A percentile compares a stretch with the other conserved stretches of the same genome.
Evolutionary conservation across 2,797 vertebrate genomes (phyloP).

Genomic region (Pelobates cultripes): DNA sequence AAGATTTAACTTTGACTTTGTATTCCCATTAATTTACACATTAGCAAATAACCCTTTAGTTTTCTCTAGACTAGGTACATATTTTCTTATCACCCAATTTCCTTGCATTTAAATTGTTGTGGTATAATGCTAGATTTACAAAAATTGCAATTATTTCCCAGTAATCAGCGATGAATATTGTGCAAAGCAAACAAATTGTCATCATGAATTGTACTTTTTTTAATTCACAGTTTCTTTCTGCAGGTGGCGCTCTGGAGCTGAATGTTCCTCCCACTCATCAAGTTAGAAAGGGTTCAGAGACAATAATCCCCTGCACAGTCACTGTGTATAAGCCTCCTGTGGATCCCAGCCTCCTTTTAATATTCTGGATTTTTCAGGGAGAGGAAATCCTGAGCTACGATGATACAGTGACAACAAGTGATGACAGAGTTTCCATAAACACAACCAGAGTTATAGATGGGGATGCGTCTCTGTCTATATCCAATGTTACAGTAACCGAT

Average conservation of each 20-base stretch:
- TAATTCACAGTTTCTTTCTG: neutral
- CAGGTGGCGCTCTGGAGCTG: conserved; percentile 14
- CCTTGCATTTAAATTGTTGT: too few relatives aligned
- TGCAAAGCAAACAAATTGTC: too few relatives aligned
- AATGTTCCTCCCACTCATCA: neutral
- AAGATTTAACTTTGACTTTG: too few relatives aligned
- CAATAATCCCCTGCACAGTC: conserved; percentile 28
- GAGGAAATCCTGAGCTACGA: neutral
- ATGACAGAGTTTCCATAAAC: neutral
- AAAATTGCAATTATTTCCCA: too few relatives aligned
- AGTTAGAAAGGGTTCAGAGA: conserved; percentile 5
- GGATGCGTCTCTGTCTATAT: neutral
- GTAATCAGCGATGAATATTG: too few relatives aligned
- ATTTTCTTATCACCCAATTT: too few relatives aligned
- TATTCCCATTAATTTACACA: too few relatives aligned
- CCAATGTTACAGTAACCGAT: neutral
- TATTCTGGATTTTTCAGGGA: conserved; percentile 28
- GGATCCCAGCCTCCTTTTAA: neutral
- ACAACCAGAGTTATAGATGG: neutral
- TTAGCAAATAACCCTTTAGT: too few relatives aligned
- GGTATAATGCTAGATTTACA: too few relatives aligned
- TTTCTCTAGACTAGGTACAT: too few relatives aligned
- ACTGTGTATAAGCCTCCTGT: neutral
- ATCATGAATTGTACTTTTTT: too few relatives aligned
- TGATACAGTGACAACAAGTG: neutral